phyloP scores from a whole-genome alignment of 92 coral and sea anemone species.

The Desmophyllum pertusum region DNA sequence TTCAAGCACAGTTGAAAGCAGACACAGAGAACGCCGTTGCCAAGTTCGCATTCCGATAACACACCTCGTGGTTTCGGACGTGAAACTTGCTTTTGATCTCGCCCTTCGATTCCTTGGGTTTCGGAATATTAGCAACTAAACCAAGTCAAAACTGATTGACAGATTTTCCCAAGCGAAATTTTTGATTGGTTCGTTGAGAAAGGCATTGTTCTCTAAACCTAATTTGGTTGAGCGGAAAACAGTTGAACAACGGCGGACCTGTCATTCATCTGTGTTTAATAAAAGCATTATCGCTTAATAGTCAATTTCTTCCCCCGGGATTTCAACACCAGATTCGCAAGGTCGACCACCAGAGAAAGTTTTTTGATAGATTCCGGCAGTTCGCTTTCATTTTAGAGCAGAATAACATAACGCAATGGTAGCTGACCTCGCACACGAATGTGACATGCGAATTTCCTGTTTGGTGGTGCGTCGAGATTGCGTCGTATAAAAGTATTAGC shows the following conservation, averaged over 20 bases:
- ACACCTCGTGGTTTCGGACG: conserved; percentile 60
- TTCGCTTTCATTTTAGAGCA: not conserved
- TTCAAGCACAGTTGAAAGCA: conserved; percentile 38
- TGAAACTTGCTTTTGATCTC: conserved; percentile 55
- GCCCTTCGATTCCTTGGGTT: conserved; percentile 46
- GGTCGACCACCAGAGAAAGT: conserved; percentile 11
- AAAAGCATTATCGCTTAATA: conserved; percentile 22
- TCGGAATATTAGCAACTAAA: conserved; percentile 47
- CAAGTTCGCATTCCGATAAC: conserved; percentile 41
- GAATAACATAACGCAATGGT: not conserved
- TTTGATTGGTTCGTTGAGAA: conserved; percentile 43
- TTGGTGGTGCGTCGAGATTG: conserved; percentile 29
- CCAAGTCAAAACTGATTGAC: conserved; percentile 52
- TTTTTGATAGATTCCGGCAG: not conserved
- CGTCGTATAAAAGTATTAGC: conserved; percentile 24
- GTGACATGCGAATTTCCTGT: conserved; percentile 28
- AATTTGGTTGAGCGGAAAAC: conserved; percentile 29
- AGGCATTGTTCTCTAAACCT: conserved; percentile 35
- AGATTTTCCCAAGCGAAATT: conserved; percentile 14
- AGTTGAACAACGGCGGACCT: conserved; percentile 26
- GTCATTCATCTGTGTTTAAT: conserved; percentile 34
- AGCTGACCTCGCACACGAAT: not conserved
- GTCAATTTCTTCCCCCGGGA: conserved; percentile 38
- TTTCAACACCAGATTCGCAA: not conserved
- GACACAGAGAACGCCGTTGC: conserved; percentile 9